These are phyloP conservation scores for Strigops habroptila DNA, from an alignment of 2,113 vertebrate species.

Conservation along the genomic window DNA sequence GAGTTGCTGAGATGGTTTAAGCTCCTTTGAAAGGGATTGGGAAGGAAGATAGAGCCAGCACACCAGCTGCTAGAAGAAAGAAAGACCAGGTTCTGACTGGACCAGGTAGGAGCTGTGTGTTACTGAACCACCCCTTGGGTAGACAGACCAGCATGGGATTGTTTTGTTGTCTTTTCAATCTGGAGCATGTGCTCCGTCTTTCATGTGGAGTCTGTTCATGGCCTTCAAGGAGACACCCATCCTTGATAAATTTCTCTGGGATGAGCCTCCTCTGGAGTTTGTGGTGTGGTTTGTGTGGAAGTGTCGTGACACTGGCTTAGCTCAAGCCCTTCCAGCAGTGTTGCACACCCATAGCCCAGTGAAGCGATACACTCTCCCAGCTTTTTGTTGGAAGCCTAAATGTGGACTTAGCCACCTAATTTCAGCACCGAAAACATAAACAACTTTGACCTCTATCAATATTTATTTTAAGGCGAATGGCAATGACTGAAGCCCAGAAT, in stretches of 20 bases:
- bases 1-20: not conserved
- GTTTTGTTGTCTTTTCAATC: not conserved
- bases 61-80: not conserved
- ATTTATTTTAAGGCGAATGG: not conserved
- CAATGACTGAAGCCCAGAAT: not conserved
- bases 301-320: not conserved
- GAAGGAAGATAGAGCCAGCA: not conserved
- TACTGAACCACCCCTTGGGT: rapidly evolving
- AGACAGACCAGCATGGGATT: too few relatives aligned
- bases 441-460: not conserved
- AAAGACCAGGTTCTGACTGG: rapidly evolving
- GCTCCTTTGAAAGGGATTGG: not conserved
- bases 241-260: not conserved
- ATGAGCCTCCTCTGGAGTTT: not conserved
- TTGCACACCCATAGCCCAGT: not conserved
- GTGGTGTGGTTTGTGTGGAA: not conserved
- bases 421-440: not conserved
- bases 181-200: not conserved
- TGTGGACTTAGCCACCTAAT: not conserved
- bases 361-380: rapidly evolving
- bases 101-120: not conserved
- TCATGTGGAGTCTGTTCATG: rapidly evolving
- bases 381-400: not conserved
- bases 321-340: not conserved
- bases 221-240: not conserved